Conservation (phyloP, 2,113 vertebrate genomes). For the Holacanthus passer region DNA sequence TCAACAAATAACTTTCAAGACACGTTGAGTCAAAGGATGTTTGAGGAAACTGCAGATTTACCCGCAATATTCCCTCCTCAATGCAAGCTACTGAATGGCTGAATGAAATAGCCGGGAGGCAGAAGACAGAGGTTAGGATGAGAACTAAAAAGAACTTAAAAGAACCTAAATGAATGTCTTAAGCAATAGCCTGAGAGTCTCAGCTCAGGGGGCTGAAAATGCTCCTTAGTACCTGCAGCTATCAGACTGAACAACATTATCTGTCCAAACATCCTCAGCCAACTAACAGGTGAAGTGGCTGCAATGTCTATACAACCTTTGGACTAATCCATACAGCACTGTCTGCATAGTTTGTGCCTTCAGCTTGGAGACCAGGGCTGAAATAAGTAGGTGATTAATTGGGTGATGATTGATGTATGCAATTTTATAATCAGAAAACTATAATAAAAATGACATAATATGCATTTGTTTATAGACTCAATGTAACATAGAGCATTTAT, state of each 20-base stretch:
- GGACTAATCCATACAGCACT: background rate
- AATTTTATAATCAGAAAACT: no score
- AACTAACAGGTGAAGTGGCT: background rate
- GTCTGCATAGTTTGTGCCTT: background rate
- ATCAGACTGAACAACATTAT: background rate
- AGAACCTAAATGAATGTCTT: background rate
- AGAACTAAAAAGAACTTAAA: background rate
- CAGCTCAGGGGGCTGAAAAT: background rate
- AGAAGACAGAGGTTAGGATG: background rate
- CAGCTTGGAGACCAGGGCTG: background rate
- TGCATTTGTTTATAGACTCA: no score
- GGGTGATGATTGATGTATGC: no score
- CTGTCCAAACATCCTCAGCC: background rate
- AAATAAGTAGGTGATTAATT: background rate
- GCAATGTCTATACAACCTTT: constrained; percentile 18
- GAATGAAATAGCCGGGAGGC: background rate
- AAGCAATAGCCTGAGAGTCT: background rate
- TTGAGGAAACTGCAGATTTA: background rate
- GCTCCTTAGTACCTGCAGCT: constrained; percentile 8
- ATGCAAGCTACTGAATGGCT: background rate
- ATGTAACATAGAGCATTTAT: background rate
- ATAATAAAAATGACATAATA: no score
- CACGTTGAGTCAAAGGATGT: background rate
- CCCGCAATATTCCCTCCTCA: background rate
- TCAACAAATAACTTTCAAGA: constrained; percentile 9